phyloP scores from a whole-genome alignment of 2,888 invertebrate species.

The Aleiodes alternator region DNA sequence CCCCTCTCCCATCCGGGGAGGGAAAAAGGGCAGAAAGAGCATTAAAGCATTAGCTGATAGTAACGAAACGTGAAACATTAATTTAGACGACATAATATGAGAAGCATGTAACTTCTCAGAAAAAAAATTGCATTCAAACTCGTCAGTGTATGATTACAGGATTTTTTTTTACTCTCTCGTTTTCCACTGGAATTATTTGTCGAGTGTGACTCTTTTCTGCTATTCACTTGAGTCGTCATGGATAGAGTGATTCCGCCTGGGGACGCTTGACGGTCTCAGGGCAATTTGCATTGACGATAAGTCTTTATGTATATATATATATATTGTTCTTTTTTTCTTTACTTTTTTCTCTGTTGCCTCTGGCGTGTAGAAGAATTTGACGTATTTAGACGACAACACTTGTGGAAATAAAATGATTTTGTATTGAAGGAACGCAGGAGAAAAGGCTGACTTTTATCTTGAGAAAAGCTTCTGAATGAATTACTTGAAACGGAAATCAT shows the following conservation, averaged over 20 bases:
- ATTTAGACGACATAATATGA: neutral
- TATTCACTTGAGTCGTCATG: conserved; percentile 53
- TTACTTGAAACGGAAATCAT: neutral
- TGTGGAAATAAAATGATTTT: conserved; percentile 7
- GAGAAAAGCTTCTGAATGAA: neutral
- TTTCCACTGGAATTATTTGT: conserved; percentile 64
- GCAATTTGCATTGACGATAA: conserved; percentile 47
- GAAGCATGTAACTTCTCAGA: conserved; percentile 1
- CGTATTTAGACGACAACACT: conserved; percentile 45
- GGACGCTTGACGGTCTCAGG: conserved; percentile 35
- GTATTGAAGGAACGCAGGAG: too few species aligned
- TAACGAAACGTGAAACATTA: neutral
- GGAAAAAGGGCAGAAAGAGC: conserved; percentile 20
- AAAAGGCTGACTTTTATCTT: neutral
- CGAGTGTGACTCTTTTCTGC: conserved; percentile 57
- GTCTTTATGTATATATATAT: conserved; percentile 26
- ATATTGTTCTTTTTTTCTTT: conserved; percentile 2
- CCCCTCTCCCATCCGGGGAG: neutral
- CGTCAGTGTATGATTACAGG: neutral
- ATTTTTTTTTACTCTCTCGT: conserved; percentile 37
- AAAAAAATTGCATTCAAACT: conserved; percentile 42
- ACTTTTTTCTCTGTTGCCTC: neutral
- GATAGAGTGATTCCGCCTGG: conserved; percentile 41
- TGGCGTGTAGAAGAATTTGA: conserved; percentile 28
- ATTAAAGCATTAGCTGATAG: neutral